These are phyloP conservation scores for Lethrus apterus DNA, from an alignment of 1,140 invertebrate species.

Conservation along the genomic window DNA sequence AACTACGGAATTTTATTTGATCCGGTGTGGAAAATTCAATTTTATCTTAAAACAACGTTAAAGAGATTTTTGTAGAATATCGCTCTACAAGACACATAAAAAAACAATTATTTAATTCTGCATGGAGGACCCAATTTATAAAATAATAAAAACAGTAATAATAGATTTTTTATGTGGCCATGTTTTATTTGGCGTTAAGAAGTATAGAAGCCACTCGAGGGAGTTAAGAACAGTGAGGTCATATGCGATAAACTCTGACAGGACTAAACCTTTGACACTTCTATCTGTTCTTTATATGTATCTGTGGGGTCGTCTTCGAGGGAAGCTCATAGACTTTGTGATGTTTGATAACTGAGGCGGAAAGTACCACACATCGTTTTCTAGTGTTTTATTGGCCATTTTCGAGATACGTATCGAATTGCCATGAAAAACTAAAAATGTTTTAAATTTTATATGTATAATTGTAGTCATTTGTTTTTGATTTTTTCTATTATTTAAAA, in stretches of 20 bases:
- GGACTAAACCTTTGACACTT: slow-evolving; percentile 14
- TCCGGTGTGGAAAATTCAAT: no score
- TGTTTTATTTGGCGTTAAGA: no score
- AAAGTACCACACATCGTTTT: slow-evolving; percentile 5
- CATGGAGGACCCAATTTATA: no score
- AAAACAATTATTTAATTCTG: no score
- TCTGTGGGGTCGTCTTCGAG: slow-evolving; percentile 10
- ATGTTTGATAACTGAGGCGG: slow-evolving; percentile 16
- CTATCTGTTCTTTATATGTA: slow-evolving; percentile 13
- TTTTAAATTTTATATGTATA: not conserved
- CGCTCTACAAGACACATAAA: no score
- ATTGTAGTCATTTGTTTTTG: not conserved
- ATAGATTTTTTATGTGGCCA: no score
- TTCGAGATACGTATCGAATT: not conserved
- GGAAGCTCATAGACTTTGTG: slow-evolving; percentile 4
- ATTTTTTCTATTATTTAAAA: not conserved
- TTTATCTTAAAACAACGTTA: no score
- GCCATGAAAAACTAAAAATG: no score
- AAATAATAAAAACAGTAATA: no score
- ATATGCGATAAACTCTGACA: slow-evolving; percentile 12
- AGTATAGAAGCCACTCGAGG: not conserved
- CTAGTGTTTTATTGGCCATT: slow-evolving; percentile 8
- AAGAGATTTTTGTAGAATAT: no score
- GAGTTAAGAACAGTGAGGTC: slow-evolving; percentile 1
- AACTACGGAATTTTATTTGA: no score